Evolutionary conservation across 2,113 vertebrate species (phyloP).

Genomic region (Dicerorhinus sumatrensis): DNA sequence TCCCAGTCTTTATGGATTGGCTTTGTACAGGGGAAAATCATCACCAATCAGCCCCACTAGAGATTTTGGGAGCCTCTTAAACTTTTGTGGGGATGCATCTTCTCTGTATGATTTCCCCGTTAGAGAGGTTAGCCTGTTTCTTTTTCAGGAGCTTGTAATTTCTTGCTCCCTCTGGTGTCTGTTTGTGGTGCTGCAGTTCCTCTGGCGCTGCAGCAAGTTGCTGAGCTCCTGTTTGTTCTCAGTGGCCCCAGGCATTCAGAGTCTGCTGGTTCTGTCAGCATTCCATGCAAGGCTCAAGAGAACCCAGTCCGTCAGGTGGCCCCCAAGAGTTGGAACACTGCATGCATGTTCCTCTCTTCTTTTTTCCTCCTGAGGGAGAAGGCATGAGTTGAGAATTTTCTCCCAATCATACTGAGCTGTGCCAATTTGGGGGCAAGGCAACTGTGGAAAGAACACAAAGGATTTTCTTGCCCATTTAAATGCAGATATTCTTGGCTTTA

Average conservation of each 20-base stretch:
- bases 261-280: background rate
- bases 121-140: background rate
- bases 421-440: background rate
- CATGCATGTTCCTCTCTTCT: background rate
- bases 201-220: background rate
- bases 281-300: background rate
- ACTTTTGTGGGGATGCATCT: background rate
- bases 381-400: background rate
- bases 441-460: background rate
- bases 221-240: background rate
- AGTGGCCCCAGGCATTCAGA: background rate
- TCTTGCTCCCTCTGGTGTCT: background rate
- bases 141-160: background rate
- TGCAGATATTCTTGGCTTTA: background rate
- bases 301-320: background rate
- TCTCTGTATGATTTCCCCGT: background rate
- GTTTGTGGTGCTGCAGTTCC: background rate
- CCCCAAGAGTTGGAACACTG: background rate
- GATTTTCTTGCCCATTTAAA: background rate
- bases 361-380: background rate
- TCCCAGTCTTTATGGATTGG: background rate
- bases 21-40: background rate
- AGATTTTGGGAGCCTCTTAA: background rate
- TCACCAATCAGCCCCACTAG: background rate
- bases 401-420: background rate